Percentiles rank a stretch among this genome's conserved stretches.
These are phyloP conservation scores for Pelvicachromis taeniatus DNA, from an alignment of 2,113 vertebrate genomes.

Conservation along the genomic window DNA sequence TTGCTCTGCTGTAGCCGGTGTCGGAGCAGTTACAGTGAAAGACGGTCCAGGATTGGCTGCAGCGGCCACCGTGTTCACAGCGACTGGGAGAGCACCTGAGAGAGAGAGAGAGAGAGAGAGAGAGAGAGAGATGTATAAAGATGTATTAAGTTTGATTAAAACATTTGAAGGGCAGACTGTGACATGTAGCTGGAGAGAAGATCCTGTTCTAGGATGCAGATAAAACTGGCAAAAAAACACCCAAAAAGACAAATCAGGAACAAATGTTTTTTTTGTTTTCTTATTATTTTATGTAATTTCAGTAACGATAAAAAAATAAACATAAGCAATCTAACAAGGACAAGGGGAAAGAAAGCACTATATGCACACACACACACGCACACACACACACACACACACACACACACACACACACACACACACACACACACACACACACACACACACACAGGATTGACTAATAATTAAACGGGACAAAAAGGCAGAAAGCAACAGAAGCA, in stretches of 20 bases:
- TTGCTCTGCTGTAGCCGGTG: constrained; percentile 87
- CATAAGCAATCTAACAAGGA: background rate
- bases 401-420: too few species aligned
- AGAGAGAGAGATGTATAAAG: background rate
- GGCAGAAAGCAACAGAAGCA: background rate
- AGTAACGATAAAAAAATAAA: too few species aligned
- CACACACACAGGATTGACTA: background rate
- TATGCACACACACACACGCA: too few species aligned
- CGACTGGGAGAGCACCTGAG: constrained; percentile 86
- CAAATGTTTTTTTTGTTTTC: fast-evolving
- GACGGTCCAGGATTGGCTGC: constrained; percentile 86
- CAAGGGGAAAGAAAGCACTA: background rate
- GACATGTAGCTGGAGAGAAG: background rate
- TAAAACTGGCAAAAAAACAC: background rate
- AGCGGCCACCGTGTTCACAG: constrained; percentile 89
- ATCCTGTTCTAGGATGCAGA: fast-evolving
- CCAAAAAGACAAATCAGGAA: background rate
- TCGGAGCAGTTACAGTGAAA: constrained; percentile 88
- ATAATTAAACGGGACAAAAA: fast-evolving
- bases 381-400: too few species aligned
- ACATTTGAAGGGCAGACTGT: background rate
- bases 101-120: background rate
- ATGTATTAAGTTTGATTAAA: background rate
- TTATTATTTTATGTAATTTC: background rate
- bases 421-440: too few species aligned